Evolutionary conservation across 2,113 vertebrate genomes (phyloP), one percentile per base, ranked within the genome.

Genomic region (Nothobranchius furzeri): DNA sequence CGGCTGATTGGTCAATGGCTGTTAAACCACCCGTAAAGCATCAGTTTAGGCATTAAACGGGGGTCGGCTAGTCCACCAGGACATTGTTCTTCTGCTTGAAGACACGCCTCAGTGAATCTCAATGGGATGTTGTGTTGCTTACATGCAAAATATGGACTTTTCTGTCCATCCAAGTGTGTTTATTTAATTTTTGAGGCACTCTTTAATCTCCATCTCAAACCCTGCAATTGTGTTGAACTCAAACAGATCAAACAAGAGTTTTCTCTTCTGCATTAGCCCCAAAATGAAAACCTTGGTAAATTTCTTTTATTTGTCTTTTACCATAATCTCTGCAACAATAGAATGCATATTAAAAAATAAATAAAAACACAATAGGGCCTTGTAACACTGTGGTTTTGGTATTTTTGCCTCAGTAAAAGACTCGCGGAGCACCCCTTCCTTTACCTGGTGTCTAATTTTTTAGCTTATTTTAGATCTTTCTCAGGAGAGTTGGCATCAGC

Each of bases 1-100:
- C n/a, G 20, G 57, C 48, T 66, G 70, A 73, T 24, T 64, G 70
- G 75, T 85, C 71, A 70, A 12, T 12, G n/a, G 51, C 35, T 63
- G n/a, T 60, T 70, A 64, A 64, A 72, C 42, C 12, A 51, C 36
- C 75, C 54, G 49, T 20, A 43, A 79, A 37, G 42, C 67, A 54
- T 73, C 30, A 30, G 45, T 46, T 51, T 14, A 51, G 50, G 64
- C 17, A 64, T 57, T 61, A 68, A 17, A 35, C 42, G n/a, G 46
- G 13, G 52, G 48, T 54, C 54, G 37, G 7, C 9, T 47, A 36
- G n/a, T 68, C 59, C 48, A 53, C 57, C 36, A 8, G 11, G 35
- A 25, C 12, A 51, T 49, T 42, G 49, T 4, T 20, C 52, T 54
- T 70, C 70, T 54, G 62, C 36, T 12, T 36, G 0, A 45, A 42